phyloP scores from a whole-genome alignment of 2,888 invertebrate species.

The Caenorhabditis japonica region DNA sequence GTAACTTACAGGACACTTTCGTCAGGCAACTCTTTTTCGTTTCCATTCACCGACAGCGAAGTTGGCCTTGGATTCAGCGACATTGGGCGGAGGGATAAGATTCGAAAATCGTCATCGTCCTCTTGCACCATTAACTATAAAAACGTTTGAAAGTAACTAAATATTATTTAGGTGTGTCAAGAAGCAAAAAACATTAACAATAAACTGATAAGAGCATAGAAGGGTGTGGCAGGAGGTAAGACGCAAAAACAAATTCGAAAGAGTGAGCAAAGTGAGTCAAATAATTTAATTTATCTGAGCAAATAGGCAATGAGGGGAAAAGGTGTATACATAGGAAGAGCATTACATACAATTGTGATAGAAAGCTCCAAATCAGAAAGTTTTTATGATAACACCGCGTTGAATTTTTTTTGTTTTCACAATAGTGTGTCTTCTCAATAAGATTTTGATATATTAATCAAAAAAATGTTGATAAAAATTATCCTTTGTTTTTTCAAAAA shows the following conservation, averaged over 20 bases:
- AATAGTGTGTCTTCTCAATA: too few relatives aligned
- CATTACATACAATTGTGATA: too few relatives aligned
- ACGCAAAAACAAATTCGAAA: not conserved
- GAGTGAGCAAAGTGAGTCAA: constrained; percentile 5
- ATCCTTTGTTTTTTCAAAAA: too few relatives aligned
- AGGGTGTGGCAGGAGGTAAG: not conserved
- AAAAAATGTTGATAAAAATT: too few relatives aligned
- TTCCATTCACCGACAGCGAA: constrained; percentile 30
- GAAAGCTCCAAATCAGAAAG: too few relatives aligned
- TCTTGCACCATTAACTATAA: constrained; percentile 49
- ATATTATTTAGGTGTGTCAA: too few relatives aligned
- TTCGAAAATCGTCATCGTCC: constrained; percentile 34
- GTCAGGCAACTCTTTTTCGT: constrained; percentile 32
- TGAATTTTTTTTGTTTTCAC: too few relatives aligned
- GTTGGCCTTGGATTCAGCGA: constrained; percentile 27
- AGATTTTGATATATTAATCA: too few relatives aligned
- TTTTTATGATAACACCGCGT: too few relatives aligned
- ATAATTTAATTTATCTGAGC: constrained; percentile 15
- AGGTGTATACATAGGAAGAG: too few relatives aligned
- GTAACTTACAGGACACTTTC: constrained; percentile 48
- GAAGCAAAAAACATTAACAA: not conserved
- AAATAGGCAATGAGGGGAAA: constrained; percentile 3
- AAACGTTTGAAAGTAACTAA: not conserved
- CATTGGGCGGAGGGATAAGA: constrained; percentile 29
- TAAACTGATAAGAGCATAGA: constrained; percentile 1